A percentile compares a stretch with the other conserved stretches of the same genome.
Conservation (phyloP, 1,140 invertebrate species). For the Pogonomyrmex californicus region DNA sequence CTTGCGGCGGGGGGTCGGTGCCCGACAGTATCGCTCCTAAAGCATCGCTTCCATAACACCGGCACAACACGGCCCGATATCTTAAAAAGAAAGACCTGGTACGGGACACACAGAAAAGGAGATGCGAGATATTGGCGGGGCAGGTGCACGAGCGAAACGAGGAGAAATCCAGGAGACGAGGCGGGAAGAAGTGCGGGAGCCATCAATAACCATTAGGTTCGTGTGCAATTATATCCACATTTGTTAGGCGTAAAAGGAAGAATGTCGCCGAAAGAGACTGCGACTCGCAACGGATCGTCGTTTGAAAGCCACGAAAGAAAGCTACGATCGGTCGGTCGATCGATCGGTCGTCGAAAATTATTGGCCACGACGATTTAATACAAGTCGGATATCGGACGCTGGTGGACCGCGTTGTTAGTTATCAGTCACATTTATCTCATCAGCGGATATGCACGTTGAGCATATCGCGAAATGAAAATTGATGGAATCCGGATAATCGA, state of each 20-base stretch:
- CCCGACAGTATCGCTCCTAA: conserved; percentile 80
- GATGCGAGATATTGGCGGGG: neutral
- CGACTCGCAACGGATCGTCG: neutral
- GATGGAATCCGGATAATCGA: conserved; percentile 77
- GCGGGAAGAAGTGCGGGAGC: conserved; percentile 62
- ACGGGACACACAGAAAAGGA: neutral
- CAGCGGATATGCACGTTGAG: conserved; percentile 61
- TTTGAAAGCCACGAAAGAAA: neutral
- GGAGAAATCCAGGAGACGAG: conserved; percentile 3
- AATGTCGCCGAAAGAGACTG: conserved; percentile 19
- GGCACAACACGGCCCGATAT: conserved; percentile 65
- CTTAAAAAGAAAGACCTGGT: conserved; percentile 58
- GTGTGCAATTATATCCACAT: conserved; percentile 84
- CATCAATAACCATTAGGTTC: conserved; percentile 86
- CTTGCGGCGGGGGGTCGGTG: conserved; percentile 78
- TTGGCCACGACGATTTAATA: conserved; percentile 69
- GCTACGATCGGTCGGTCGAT: neutral
- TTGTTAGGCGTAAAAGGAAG: conserved; percentile 73
- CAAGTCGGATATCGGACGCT: conserved; percentile 69
- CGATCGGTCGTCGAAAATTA: conserved; percentile 32
- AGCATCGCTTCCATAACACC: conserved; percentile 78
- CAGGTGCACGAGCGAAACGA: conserved; percentile 3
- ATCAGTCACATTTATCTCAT: conserved; percentile 68
- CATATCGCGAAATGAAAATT: conserved; percentile 79
- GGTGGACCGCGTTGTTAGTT: conserved; percentile 34